These are phyloP conservation scores for Willisornis vidua DNA, from an alignment of 2,113 vertebrate species.

Conservation along the genomic window DNA sequence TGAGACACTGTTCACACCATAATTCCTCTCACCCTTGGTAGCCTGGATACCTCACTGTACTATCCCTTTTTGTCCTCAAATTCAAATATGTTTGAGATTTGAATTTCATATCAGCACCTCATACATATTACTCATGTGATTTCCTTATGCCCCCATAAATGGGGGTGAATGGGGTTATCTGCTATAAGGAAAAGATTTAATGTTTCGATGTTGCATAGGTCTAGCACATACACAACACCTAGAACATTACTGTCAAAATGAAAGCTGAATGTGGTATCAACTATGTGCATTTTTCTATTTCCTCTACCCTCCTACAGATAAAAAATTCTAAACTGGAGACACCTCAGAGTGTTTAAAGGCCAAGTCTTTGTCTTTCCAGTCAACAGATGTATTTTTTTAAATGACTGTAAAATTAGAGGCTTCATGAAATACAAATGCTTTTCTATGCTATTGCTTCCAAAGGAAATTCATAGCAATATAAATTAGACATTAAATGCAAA, in stretches of 20 bases:
- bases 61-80: not conserved
- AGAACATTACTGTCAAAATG: not conserved
- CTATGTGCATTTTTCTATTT: not conserved
- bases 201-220: not conserved
- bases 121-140: not conserved
- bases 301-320: not conserved
- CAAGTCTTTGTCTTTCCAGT: not conserved
- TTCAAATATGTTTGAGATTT: not conserved
- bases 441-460: not conserved
- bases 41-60: not conserved
- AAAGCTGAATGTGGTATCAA: not conserved
- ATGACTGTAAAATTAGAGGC: not conserved
- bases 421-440: not conserved
- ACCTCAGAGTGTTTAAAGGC: not conserved
- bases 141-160: not conserved
- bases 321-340: not conserved
- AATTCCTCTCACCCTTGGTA: not conserved
- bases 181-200: not conserved
- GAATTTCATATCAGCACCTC: not conserved
- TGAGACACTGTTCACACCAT: not conserved
- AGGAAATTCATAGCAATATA: not conserved
- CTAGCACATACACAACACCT: not conserved
- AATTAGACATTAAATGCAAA: slow-evolving; percentile 20
- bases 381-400: not conserved
- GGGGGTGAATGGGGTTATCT: not conserved